phyloP scores from a whole-genome alignment of 2,888 invertebrate genomes.

The Leptinotarsa juncta region DNA sequence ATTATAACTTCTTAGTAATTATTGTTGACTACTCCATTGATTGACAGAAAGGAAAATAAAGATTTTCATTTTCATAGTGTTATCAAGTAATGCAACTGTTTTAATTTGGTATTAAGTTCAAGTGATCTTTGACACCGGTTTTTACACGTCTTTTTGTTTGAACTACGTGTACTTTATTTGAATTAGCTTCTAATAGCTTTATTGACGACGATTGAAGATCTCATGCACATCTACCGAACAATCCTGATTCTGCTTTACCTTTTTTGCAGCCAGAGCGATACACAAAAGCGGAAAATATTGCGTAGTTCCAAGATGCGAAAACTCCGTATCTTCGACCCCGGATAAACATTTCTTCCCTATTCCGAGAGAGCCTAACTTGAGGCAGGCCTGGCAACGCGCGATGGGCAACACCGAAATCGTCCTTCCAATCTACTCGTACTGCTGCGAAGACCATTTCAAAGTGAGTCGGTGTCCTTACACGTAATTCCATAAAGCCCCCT shows the following conservation, averaged over 20 bases:
- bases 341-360: background rate
- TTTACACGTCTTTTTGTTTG: too few relatives aligned
- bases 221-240: background rate
- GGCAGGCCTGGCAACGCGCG: background rate
- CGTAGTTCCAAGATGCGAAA: background rate
- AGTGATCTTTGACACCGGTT: too few relatives aligned
- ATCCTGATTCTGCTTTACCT: background rate
- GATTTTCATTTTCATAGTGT: too few relatives aligned
- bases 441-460: constrained; percentile 8
- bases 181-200: too few relatives aligned
- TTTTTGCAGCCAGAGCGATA: background rate
- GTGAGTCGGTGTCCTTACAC: background rate
- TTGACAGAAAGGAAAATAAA: too few relatives aligned
- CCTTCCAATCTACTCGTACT: background rate
- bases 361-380: background rate
- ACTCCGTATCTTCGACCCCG: background rate
- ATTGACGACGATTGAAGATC: too few relatives aligned
- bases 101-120: too few relatives aligned
- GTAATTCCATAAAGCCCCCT: background rate
- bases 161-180: too few relatives aligned
- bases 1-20: too few relatives aligned
- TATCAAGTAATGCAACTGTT: too few relatives aligned
- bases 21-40: too few relatives aligned
- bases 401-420: background rate
- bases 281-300: background rate